Base-by-base conservation (phyloP, 2,888 invertebrate genomes). In the Thymelicus acteon region DNA sequence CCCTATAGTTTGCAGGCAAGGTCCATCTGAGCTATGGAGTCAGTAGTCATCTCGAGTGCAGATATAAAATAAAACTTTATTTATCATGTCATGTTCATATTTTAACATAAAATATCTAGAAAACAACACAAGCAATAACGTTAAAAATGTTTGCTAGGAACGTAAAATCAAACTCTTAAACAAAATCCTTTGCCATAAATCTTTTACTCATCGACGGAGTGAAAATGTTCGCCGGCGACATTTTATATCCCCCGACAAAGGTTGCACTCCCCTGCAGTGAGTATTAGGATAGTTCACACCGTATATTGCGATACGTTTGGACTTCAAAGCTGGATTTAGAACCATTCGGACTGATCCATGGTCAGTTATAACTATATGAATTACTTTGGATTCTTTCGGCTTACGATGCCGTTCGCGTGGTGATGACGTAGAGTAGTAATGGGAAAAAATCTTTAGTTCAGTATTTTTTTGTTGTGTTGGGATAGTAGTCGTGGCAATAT, bases 271-370 rank as follows among this genome's bases (percentile, higher is more conserved):
- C 60, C 60, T 39, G 60, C 39, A 60, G 37, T n/a, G 19, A 60
- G 60, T 60, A 60, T 60, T 60, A 60, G 60, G 60, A 60, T 60
- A 60, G 60, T 60, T 60, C 60, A 40, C 60, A 60, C 60, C 60
- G 57, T 57, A 60, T 60, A 60, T 60, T 60, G 58, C 40, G 39
- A 40, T 60, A 15, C 60, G 39, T 60, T 60, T 8, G 60, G 40
- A 40, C 60, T 60, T 60, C 60, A 60, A 60, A 60, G 60, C 60
- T 15, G 15, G 60, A 60, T 60, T 40, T 60, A 60, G 60, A 39
- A 19, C 60, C 60, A 40, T 39, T 39, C 60, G 40, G 60, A 60
- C 40, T 60, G 40, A 60, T 15, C 60, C 58, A 13, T 39, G 58
- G 39, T 39, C 58, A 58, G 58, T 58, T 37, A 39, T 39, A 24